Evolutionary conservation across 64 coral and sea anemone species (phyloP).

Genomic region (Trachythela sp.): DNA sequence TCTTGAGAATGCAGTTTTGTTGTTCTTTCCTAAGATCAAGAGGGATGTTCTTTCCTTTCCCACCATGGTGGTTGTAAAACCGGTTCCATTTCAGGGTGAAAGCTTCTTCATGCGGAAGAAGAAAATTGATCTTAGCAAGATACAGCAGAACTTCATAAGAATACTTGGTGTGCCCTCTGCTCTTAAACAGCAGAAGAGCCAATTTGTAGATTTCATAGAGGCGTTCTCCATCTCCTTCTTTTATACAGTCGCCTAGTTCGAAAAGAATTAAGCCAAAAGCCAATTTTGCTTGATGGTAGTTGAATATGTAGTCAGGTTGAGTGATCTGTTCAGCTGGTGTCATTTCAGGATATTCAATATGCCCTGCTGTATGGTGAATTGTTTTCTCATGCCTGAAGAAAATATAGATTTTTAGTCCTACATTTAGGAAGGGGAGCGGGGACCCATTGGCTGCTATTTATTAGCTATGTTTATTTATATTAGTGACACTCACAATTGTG

Average conservation of each 20-base stretch:
- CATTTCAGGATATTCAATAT: too few relatives aligned
- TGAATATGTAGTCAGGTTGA: background rate
- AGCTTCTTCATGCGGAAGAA: background rate
- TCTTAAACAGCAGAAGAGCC: background rate
- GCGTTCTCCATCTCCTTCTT: constrained; percentile 29
- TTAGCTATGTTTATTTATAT: too few relatives aligned
- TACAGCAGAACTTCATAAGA: constrained; percentile 21
- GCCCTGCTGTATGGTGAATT: too few relatives aligned
- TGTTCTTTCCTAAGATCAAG: constrained; percentile 46
- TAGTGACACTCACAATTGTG: too few relatives aligned
- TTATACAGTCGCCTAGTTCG: background rate
- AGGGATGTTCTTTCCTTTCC: constrained; percentile 28
- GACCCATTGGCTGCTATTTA: too few relatives aligned
- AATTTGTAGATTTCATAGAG: constrained; percentile 15
- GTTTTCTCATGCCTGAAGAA: too few relatives aligned
- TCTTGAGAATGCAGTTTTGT: constrained; percentile 35
- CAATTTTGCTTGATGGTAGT: constrained; percentile 26
- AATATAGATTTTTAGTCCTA: too few relatives aligned
- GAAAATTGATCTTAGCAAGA: background rate
- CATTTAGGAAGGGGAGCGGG: too few relatives aligned
- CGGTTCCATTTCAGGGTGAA: constrained; percentile 14
- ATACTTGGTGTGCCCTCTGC: constrained; percentile 16
- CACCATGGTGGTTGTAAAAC: constrained; percentile 32
- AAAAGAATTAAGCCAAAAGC: background rate
- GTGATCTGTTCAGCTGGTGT: too few relatives aligned